Percentiles rank a stretch among this genome's conserved stretches.
Conservation (phyloP, 2,888 invertebrate genomes). For the Eubasilissa splendida region DNA sequence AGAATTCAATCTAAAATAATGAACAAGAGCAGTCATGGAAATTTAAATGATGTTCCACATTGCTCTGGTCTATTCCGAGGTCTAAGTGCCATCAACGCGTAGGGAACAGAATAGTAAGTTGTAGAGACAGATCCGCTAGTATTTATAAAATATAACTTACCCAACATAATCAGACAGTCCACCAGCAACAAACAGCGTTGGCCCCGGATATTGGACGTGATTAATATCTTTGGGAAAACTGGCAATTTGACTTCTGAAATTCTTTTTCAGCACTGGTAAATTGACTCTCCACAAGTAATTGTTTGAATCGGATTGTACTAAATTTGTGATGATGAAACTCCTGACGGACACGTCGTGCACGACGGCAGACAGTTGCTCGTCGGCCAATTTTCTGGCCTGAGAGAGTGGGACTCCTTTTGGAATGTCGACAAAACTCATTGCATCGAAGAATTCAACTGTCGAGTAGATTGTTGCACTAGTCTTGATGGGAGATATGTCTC, state of each 20-base stretch:
- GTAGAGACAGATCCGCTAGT: too few relatives aligned
- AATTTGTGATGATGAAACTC: constrained; percentile 89
- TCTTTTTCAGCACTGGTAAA: constrained; percentile 79
- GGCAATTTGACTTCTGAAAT: constrained; percentile 77
- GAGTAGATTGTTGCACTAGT: constrained; percentile 75
- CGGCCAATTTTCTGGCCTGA: constrained; percentile 79
- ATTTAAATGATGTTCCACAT: too few relatives aligned
- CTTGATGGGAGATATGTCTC: constrained; percentile 81
- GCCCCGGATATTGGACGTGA: constrained; percentile 75
- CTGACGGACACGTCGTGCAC: constrained; percentile 75
- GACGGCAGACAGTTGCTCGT: constrained; percentile 75
- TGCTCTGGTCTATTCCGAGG: too few relatives aligned
- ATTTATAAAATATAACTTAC: constrained; percentile 66
- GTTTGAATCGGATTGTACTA: constrained; percentile 78
- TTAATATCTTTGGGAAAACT: constrained; percentile 75
- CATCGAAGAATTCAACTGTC: constrained; percentile 78
- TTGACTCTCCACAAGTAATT: constrained; percentile 87
- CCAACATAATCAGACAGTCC: constrained; percentile 85
- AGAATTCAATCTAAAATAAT: too few relatives aligned
- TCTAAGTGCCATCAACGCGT: too few relatives aligned
- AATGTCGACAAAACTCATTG: constrained; percentile 76
- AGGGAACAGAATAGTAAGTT: too few relatives aligned
- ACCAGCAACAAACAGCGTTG: constrained; percentile 89
- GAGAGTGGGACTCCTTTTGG: constrained; percentile 77
- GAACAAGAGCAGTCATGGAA: too few relatives aligned